These are phyloP conservation scores for Melanostoma mellinum DNA, from an alignment of 2,888 invertebrate genomes.

Conservation along the genomic window DNA sequence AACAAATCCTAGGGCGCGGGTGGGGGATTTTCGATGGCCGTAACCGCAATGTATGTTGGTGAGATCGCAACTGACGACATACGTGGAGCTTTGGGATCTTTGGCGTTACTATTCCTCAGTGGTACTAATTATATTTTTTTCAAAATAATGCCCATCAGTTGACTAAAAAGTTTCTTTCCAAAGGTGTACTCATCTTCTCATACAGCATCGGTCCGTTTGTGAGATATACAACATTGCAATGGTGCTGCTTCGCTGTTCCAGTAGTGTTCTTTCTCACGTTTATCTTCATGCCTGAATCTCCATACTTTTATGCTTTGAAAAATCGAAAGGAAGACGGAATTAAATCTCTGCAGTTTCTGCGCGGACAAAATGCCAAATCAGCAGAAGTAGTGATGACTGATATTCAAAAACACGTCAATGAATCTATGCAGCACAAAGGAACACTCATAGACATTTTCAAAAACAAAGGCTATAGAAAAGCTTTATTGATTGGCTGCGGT, in stretches of 20 bases:
- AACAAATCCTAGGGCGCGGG: conserved; percentile 83
- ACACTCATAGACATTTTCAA: conserved; percentile 84
- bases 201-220: conserved; percentile 89
- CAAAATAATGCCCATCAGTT: background rate
- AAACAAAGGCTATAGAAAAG: conserved; percentile 88
- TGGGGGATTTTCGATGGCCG: conserved; percentile 87
- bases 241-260: conserved; percentile 86
- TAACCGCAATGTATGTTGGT: conserved; percentile 92
- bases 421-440: conserved; percentile 80
- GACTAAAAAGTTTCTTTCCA: conserved; percentile 82
- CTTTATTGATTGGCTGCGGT: conserved; percentile 88
- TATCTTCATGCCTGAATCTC: conserved; percentile 91
- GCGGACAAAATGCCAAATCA: conserved; percentile 84
- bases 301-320: conserved; percentile 86
- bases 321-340: conserved; percentile 84
- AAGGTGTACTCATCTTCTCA: conserved; percentile 86
- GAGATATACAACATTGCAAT: conserved; percentile 85
- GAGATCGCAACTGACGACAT: conserved; percentile 91
- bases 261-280: conserved; percentile 85
- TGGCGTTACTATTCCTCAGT: conserved; percentile 89
- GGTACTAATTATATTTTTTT: conserved; percentile 74
- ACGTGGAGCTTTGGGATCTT: conserved; percentile 91
- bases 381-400: conserved; percentile 86
- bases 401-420: conserved; percentile 84
- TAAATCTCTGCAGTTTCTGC: conserved; percentile 85